phyloP scores from a whole-genome alignment of 2,797 vertebrate genomes.

The Oreonectes daqikongensis region DNA sequence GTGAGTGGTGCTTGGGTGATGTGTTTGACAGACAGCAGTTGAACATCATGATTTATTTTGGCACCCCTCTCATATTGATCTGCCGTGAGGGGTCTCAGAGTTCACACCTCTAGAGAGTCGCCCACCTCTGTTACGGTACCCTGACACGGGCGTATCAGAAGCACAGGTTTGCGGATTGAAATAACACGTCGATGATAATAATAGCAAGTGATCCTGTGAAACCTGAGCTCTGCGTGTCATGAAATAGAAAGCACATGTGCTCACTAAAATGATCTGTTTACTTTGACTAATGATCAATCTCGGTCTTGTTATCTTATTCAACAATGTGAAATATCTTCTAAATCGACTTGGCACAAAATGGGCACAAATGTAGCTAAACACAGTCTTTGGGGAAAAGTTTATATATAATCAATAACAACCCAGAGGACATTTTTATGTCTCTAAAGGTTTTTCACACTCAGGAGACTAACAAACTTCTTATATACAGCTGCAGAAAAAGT shows the following conservation, averaged over 20 bases:
- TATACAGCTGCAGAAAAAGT: too few species aligned
- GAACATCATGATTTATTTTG: slow-evolving; percentile 74
- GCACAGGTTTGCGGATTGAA: slow-evolving; percentile 23
- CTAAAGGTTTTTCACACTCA: too few species aligned
- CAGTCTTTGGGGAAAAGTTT: slow-evolving; percentile 47
- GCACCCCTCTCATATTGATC: slow-evolving; percentile 78
- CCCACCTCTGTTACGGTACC: slow-evolving; percentile 52
- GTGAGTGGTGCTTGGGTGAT: slow-evolving; percentile 64
- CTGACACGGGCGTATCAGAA: slow-evolving; percentile 25
- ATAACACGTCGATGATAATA: slow-evolving; percentile 24
- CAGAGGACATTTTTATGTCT: not conserved
- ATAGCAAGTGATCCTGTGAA: slow-evolving; percentile 1
- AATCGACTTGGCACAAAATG: slow-evolving; percentile 73
- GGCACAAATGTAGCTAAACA: slow-evolving; percentile 61
- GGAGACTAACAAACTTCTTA: not conserved
- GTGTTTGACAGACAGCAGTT: slow-evolving; percentile 70
- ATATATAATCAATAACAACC: slow-evolving; percentile 64
- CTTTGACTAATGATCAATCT: slow-evolving; percentile 76
- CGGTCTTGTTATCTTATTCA: slow-evolving; percentile 77
- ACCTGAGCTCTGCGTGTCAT: slow-evolving; percentile 60
- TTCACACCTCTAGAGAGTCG: slow-evolving; percentile 70
- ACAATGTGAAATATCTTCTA: slow-evolving; percentile 74
- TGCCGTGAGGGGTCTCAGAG: slow-evolving; percentile 66
- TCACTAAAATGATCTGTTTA: slow-evolving; percentile 74
- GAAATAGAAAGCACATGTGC: slow-evolving; percentile 79